A percentile compares a stretch with the other conserved stretches of the same genome.
phyloP scores from a whole-genome alignment of 2,113 vertebrate species.

The Brevimyrus niger region DNA sequence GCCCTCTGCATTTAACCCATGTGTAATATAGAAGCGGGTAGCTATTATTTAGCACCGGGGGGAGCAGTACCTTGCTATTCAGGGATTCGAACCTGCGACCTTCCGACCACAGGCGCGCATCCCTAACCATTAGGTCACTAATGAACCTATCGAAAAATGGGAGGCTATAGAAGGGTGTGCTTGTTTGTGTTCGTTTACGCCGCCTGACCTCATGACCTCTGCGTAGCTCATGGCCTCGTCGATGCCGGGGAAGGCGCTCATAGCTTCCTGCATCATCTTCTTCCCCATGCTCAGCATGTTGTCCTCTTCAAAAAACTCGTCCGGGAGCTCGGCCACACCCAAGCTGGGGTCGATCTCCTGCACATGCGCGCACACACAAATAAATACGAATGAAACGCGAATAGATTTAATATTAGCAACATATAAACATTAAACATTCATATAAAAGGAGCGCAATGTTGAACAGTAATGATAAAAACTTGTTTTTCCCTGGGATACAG shows the following conservation, averaged over 20 bases:
- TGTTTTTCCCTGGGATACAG: not conserved
- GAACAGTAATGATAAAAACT: not conserved
- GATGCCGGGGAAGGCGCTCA: slow-evolving; percentile 92
- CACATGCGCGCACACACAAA: not conserved
- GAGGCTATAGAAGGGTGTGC: not conserved
- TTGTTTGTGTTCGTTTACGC: not conserved
- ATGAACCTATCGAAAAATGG: not conserved
- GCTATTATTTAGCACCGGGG: too few relatives aligned
- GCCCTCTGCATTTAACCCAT: too few relatives aligned
- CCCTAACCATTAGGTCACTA: not conserved
- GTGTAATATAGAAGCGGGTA: too few relatives aligned
- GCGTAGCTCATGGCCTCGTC: slow-evolving; percentile 96
- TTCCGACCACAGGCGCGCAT: too few relatives aligned
- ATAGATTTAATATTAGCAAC: not conserved
- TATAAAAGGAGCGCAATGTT: not conserved
- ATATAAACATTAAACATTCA: not conserved
- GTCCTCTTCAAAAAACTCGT: slow-evolving; percentile 95
- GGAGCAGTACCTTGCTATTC: too few relatives aligned
- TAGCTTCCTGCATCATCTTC: slow-evolving; percentile 98
- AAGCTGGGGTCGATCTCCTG: slow-evolving; percentile 93
- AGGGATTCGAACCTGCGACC: too few relatives aligned
- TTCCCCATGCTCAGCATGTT: slow-evolving; percentile 97
- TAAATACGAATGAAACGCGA: not conserved
- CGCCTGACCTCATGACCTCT: slow-evolving; percentile 84
- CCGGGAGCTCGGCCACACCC: slow-evolving; percentile 84